A percentile compares a stretch with the other conserved stretches of the same genome.
Evolutionary conservation across 2,888 invertebrate species (phyloP).

Genomic region (Anorthoa munda): DNA sequence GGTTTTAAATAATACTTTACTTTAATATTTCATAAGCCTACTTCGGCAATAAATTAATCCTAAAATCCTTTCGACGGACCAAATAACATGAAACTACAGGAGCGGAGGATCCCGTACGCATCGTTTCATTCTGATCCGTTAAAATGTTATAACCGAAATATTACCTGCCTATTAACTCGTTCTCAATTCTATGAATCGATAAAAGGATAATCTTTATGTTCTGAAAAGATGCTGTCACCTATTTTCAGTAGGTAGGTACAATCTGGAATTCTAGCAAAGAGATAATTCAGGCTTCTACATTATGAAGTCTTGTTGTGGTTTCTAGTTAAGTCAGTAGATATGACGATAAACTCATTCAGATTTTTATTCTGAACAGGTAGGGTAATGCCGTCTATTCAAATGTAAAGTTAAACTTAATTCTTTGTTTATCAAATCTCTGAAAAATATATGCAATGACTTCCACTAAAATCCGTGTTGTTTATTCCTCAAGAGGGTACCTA

Average conservation of each 20-base stretch:
- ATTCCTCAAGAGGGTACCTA: no score
- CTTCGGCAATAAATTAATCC: conserved; percentile 39
- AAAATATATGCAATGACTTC: no score
- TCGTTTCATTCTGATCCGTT: conserved; percentile 34
- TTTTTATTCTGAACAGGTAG: no score
- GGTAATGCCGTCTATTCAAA: no score
- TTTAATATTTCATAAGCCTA: conserved; percentile 14
- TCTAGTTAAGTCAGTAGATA: no score
- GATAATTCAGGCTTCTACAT: no score
- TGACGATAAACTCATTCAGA: no score
- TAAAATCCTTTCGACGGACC: conserved; percentile 45
- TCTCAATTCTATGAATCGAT: neutral
- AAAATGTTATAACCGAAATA: conserved; percentile 25
- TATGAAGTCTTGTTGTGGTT: no score
- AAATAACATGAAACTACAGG: conserved; percentile 44
- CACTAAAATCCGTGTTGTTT: no score
- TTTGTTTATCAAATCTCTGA: no score
- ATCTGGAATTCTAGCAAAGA: no score
- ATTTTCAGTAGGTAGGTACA: neutral
- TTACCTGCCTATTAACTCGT: neutral
- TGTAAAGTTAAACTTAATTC: no score
- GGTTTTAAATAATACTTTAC: conserved; percentile 4
- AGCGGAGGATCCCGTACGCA: conserved; percentile 25
- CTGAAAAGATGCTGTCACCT: neutral
- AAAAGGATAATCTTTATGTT: neutral